Conservation (phyloP, 2,888 invertebrate species). For the Nymphalis urticae region DNA sequence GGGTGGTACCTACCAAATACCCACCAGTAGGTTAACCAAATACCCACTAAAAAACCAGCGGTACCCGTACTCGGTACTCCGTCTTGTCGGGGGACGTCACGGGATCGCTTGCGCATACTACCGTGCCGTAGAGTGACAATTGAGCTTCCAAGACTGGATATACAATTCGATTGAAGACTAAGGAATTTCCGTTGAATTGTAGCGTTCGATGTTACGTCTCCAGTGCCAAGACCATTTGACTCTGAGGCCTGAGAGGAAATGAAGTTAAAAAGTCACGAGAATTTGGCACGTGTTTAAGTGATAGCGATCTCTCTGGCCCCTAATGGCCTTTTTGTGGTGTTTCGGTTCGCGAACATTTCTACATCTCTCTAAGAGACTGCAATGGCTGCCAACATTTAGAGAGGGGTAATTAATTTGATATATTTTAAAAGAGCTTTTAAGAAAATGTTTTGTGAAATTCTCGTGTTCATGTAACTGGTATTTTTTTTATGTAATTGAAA, state of each 20-base stretch:
- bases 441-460: constrained; percentile 19
- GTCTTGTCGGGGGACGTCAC: too few relatives aligned
- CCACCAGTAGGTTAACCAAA: too few relatives aligned
- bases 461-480: neutral
- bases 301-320: constrained; percentile 36
- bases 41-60: too few relatives aligned
- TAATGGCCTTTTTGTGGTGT: constrained; percentile 41
- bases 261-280: constrained; percentile 43
- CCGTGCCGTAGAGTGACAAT: too few relatives aligned
- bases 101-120: too few relatives aligned
- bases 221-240: constrained; percentile 32
- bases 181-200: constrained; percentile 16
- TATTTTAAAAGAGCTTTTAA: constrained; percentile 28
- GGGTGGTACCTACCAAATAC: too few relatives aligned
- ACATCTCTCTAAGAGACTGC: constrained; percentile 30
- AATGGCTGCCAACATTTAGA: constrained; percentile 36
- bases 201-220: constrained; percentile 18
- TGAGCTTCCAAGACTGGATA: neutral
- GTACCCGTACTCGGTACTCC: too few relatives aligned
- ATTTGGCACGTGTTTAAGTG: constrained; percentile 43
- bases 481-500: neutral
- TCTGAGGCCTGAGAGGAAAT: constrained; percentile 36
- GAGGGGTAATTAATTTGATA: constrained; percentile 32
- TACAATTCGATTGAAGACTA: too few relatives aligned
- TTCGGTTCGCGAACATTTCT: constrained; percentile 35